A percentile compares a stretch with the other conserved stretches of the same genome.
These are phyloP conservation scores for Mormoops blainvillei DNA, from an alignment of 2,113 vertebrate species.

Conservation along the genomic window DNA sequence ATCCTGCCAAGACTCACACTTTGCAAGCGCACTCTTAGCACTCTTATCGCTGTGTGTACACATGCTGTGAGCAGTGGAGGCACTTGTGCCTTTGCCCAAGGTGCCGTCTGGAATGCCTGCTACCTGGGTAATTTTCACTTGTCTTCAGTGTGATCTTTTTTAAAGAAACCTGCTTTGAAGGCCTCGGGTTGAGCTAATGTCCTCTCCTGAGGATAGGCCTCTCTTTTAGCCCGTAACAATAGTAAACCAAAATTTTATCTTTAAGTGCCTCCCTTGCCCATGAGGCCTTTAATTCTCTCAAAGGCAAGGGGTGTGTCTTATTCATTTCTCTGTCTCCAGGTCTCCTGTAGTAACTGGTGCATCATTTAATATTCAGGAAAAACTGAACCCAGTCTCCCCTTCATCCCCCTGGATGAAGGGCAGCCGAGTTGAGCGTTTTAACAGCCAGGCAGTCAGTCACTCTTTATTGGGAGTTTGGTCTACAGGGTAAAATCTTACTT, in stretches of 20 bases:
- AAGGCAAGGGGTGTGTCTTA: not conserved
- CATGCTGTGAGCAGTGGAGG: not conserved
- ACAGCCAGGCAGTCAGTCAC: not conserved
- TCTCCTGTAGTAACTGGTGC: not conserved
- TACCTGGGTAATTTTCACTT: not conserved
- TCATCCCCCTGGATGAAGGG: not conserved
- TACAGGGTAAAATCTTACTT: not conserved
- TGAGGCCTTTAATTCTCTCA: not conserved
- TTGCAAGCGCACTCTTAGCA: not conserved
- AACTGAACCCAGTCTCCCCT: too few relatives aligned
- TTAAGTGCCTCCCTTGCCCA: not conserved
- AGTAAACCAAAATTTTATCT: not conserved
- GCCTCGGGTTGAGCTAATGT: not conserved
- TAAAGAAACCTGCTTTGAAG: not conserved
- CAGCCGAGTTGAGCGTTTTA: rapidly evolving
- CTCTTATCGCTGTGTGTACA: too few relatives aligned
- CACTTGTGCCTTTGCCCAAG: not conserved
- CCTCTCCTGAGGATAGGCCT: not conserved
- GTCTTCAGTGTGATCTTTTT: not conserved
- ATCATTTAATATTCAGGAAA: not conserved
- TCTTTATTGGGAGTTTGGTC: not conserved
- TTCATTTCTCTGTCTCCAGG: not conserved
- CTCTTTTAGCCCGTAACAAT: not conserved
- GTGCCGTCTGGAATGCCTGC: not conserved
- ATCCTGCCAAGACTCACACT: not conserved